phyloP scores from a whole-genome alignment of 2,888 invertebrate genomes.

The Steinernema hermaphroditum region DNA sequence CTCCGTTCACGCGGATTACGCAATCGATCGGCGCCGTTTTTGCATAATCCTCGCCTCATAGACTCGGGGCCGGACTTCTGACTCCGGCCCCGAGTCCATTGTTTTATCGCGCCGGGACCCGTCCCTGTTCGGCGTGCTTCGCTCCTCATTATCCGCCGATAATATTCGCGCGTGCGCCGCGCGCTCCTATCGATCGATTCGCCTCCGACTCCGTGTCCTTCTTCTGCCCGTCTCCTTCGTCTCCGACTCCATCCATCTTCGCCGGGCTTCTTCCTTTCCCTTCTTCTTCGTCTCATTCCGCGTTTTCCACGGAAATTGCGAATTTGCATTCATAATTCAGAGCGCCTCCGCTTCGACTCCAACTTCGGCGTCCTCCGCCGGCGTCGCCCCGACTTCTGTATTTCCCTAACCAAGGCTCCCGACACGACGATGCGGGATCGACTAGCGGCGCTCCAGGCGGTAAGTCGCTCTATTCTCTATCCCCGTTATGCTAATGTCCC shows the following conservation, averaged over 20 bases:
- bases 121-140: background rate
- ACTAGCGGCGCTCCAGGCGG: constrained; percentile 55
- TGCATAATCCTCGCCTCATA: constrained; percentile 2
- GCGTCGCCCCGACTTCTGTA: no score
- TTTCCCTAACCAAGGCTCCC: background rate
- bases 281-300: background rate
- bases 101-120: no score
- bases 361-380: constrained; percentile 20
- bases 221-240: constrained; percentile 4
- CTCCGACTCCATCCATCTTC: background rate
- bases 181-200: constrained; percentile 29
- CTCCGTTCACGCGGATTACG: constrained; percentile 22
- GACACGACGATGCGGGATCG: constrained; percentile 51
- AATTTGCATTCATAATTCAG: constrained; percentile 5
- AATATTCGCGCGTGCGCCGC: constrained; percentile 30
- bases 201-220: background rate
- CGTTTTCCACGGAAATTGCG: background rate
- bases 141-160: constrained; percentile 24
- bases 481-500: background rate
- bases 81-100: no score
- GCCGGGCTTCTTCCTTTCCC: background rate
- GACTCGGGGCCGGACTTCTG: no score
- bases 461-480: constrained; percentile 25
- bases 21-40: constrained; percentile 12
- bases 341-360: background rate